Conservation (phyloP, 2,113 vertebrate species). For the Zosterops pallidus region DNA sequence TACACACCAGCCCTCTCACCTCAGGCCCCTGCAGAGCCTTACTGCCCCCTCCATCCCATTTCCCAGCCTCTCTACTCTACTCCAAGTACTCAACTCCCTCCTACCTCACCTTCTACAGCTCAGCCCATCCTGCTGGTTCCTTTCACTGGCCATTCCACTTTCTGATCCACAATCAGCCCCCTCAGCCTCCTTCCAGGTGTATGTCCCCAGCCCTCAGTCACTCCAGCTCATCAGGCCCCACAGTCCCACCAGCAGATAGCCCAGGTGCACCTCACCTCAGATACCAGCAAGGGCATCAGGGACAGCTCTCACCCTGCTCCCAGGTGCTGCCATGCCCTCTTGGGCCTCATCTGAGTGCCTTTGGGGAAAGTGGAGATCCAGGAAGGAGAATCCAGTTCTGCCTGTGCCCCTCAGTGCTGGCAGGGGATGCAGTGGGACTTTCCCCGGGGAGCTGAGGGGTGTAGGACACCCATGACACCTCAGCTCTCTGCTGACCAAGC, state of each 20-base stretch:
- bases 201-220: background rate
- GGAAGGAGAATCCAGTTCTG: background rate
- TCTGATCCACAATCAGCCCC: fast-evolving
- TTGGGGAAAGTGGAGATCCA: background rate
- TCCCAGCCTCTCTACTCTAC: background rate
- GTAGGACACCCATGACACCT: background rate
- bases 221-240: fast-evolving
- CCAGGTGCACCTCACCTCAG: background rate
- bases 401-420: background rate
- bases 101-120: background rate
- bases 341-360: background rate
- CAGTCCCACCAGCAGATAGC: background rate
- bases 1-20: background rate
- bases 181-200: background rate
- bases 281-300: background rate
- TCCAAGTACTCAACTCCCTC: background rate
- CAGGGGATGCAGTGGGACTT: background rate
- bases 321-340: background rate
- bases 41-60: background rate
- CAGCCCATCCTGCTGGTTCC: background rate
- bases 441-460: background rate
- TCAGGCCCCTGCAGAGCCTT: background rate
- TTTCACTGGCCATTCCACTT: background rate
- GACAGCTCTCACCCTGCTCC: fast-evolving
- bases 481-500: background rate